Percentiles rank a stretch among this genome's conserved stretches.
These are phyloP conservation scores for Lutjanus campechanus DNA, from an alignment of 2,797 vertebrate genomes.

Conservation along the genomic window DNA sequence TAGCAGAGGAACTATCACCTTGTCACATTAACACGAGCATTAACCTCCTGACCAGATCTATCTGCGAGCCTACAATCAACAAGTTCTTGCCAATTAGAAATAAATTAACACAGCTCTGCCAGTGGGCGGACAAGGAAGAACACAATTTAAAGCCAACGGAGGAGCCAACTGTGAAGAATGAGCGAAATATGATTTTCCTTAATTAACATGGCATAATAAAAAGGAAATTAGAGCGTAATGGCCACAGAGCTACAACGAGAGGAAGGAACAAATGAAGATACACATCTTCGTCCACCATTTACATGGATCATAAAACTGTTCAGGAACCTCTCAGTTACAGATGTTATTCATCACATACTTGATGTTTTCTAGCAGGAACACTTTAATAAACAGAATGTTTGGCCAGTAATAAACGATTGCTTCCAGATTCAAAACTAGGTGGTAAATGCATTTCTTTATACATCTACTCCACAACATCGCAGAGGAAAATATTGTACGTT, in stretches of 20 bases:
- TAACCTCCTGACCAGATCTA: constrained; percentile 85
- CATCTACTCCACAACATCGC: neutral
- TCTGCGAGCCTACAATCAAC: constrained; percentile 75
- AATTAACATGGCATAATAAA: constrained; percentile 86
- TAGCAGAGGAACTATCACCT: constrained; percentile 62
- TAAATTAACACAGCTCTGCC: constrained; percentile 77
- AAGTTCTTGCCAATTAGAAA: constrained; percentile 80
- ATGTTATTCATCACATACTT: constrained; percentile 41
- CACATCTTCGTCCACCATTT: constrained; percentile 65
- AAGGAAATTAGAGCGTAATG: constrained; percentile 79
- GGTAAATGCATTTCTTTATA: neutral
- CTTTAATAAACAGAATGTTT: constrained; percentile 20
- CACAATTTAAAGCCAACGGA: constrained; percentile 77
- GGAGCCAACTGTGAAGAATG: constrained; percentile 74
- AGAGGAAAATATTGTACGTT: neutral
- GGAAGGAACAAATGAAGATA: constrained; percentile 57
- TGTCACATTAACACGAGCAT: constrained; percentile 79
- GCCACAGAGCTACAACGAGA: constrained; percentile 55
- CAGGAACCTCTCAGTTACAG: constrained; percentile 44
- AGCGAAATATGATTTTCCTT: constrained; percentile 84
- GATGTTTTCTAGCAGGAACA: constrained; percentile 28
- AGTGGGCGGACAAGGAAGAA: constrained; percentile 76
- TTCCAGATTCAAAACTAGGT: constrained; percentile 15
- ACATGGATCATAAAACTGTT: constrained; percentile 69
- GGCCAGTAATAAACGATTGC: neutral